Conservation (phyloP, 1,140 invertebrate species). For the Apis florea region DNA sequence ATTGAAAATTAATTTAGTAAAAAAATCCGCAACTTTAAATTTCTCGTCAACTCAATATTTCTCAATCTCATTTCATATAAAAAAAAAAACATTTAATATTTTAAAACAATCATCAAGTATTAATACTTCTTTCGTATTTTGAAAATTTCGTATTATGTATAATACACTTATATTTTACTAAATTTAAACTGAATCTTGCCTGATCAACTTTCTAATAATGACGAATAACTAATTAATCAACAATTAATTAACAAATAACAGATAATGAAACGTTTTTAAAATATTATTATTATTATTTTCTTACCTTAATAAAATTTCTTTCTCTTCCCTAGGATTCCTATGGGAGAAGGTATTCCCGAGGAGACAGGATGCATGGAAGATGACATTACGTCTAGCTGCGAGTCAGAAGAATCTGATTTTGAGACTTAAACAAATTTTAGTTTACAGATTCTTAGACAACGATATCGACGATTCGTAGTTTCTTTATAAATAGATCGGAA, state of each 20-base stretch:
- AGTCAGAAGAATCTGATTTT: conserved; percentile 68
- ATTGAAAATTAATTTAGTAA: too few relatives aligned
- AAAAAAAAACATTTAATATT: too few relatives aligned
- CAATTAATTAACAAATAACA: neutral
- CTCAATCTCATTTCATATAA: too few relatives aligned
- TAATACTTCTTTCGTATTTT: too few relatives aligned
- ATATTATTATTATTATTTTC: neutral
- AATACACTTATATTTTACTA: too few relatives aligned
- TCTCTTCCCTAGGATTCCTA: conserved; percentile 60
- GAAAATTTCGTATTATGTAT: too few relatives aligned
- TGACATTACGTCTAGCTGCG: conserved; percentile 65
- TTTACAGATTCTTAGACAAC: neutral
- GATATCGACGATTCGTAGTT: neutral
- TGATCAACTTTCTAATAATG: neutral
- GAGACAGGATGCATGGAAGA: conserved; percentile 63
- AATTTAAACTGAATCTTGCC: conserved; percentile 9
- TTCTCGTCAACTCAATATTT: too few relatives aligned
- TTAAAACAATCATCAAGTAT: too few relatives aligned
- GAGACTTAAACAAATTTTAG: conserved; percentile 52
- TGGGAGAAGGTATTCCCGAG: conserved; percentile 57
- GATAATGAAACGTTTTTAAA: rapidly evolving
- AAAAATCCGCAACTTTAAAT: too few relatives aligned
- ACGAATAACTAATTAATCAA: neutral
- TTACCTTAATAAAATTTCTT: neutral
- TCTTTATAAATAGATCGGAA: conserved; percentile 8